Conservation (phyloP, 2,797 vertebrate species). For the Pangasius sanitwongsei region DNA sequence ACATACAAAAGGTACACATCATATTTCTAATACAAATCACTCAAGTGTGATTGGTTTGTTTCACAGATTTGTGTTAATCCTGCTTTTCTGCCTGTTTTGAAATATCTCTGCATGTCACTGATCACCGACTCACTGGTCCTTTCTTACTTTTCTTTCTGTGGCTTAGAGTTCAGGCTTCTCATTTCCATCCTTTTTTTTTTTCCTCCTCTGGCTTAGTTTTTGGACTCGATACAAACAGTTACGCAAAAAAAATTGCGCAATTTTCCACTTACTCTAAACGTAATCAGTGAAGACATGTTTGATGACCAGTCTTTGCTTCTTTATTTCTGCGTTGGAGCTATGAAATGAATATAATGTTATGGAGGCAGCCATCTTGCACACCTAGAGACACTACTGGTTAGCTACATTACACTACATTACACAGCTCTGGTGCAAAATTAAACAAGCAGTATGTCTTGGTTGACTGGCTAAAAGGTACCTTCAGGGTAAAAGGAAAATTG, state of each 20-base stretch:
- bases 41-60: background rate
- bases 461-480: background rate
- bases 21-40: background rate
- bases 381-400: background rate
- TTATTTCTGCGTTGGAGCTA: background rate
- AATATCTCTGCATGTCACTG: background rate
- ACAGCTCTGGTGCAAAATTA: background rate
- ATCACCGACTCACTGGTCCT: background rate
- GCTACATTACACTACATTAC: too few species aligned
- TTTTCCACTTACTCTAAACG: background rate
- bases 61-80: background rate
- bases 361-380: background rate
- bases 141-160: background rate
- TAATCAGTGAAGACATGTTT: background rate
- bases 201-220: background rate
- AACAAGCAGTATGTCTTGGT: background rate
- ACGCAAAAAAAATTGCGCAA: background rate
- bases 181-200: background rate
- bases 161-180: background rate
- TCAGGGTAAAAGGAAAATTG: background rate
- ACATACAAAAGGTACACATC: background rate
- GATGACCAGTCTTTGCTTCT: background rate
- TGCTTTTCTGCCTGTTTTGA: background rate
- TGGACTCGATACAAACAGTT: background rate
- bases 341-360: background rate